Base-by-base conservation (phyloP, 92 coral and sea anemone genomes). In the Metridium senile region DNA sequence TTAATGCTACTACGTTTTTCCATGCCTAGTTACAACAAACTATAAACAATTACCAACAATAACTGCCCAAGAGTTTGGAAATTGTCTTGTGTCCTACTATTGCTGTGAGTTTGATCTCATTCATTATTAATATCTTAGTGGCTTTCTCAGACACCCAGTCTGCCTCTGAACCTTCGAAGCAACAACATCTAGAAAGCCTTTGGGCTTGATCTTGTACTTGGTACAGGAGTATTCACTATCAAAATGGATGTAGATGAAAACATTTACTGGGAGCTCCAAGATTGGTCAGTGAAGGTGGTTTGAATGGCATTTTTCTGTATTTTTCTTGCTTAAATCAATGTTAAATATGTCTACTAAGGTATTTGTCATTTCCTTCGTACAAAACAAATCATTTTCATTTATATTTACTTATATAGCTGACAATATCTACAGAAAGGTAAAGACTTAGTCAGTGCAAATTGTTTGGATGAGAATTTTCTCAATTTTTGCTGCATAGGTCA, bases 141-240 rank as follows among this genome's bases (percentile, higher is more conserved):
- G 86, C 72, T 74, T 51, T 66, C 69, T 67, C 80, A 91, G 92
- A 85, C 93, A 88, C 52, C 33, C 54, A 64, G 90, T 88, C 90
- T 91, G 80, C 74, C 32, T 53, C 10, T 71, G 58, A 56, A 59
- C 66, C 85, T 2, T 69, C 43, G 76, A 26, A n/a, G 70, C 33
- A 20, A 26, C 22, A 58, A 56, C 66, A 78, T 47, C 33, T 13
- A 25, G 25, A n/a, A n/a, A 73, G 45, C 11, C 27, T 34, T 34
- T 22, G 27, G 58, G 56, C n/a, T 58, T 56, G 54, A 32, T 32
- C 53, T 58, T 58, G 33, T 4, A 73, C 18, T 9, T 56, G 67
- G 17, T 58, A 25, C 49, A 29, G 51, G 23, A 43, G 21, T 45
- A 56, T 46, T 45, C 29, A 35, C n/a, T 0, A 28, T 47, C 62